Percentiles rank a stretch among this genome's conserved stretches.
These are phyloP conservation scores for Heliothis peltigera DNA, from an alignment of 2,888 invertebrate species.

Conservation along the genomic window DNA sequence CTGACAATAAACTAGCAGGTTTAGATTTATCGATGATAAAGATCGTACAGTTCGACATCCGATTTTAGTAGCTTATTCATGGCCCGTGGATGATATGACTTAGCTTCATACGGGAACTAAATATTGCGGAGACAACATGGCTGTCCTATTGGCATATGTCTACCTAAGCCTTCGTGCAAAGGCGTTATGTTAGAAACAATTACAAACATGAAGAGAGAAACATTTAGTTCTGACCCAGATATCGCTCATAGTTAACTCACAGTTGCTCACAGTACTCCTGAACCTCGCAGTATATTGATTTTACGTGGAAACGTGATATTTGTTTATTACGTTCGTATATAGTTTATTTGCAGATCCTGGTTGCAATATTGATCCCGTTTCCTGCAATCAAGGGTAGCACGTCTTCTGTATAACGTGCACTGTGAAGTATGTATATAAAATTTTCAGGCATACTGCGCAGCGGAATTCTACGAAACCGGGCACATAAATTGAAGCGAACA, in stretches of 20 bases:
- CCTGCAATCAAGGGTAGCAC: constrained; percentile 17
- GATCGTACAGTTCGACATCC: neutral
- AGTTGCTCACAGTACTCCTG: constrained; percentile 16
- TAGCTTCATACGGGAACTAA: too few relatives aligned
- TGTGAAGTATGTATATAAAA: too few relatives aligned
- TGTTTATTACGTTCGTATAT: constrained; percentile 15
- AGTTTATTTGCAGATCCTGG: constrained; percentile 3
- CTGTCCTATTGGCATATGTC: neutral
- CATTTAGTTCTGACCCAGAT: constrained; percentile 45
- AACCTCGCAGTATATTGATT: constrained; percentile 37
- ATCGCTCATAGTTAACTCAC: constrained; percentile 26
- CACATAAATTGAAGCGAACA: constrained; percentile 6
- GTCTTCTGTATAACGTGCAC: neutral
- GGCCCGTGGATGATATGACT: too few relatives aligned
- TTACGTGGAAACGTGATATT: constrained; percentile 32
- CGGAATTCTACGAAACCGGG: constrained; percentile 10
- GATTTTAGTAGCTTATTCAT: neutral
- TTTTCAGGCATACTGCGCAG: neutral
- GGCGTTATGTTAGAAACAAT: constrained; percentile 3
- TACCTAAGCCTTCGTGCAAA: neutral
- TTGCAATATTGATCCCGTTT: constrained; percentile 22
- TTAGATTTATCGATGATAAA: neutral
- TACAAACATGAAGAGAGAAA: constrained; percentile 19
- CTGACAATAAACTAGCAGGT: neutral
- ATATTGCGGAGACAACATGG: too few relatives aligned